Base-by-base conservation (phyloP, 2,797 vertebrate species). In the Potorous gilbertii region DNA sequence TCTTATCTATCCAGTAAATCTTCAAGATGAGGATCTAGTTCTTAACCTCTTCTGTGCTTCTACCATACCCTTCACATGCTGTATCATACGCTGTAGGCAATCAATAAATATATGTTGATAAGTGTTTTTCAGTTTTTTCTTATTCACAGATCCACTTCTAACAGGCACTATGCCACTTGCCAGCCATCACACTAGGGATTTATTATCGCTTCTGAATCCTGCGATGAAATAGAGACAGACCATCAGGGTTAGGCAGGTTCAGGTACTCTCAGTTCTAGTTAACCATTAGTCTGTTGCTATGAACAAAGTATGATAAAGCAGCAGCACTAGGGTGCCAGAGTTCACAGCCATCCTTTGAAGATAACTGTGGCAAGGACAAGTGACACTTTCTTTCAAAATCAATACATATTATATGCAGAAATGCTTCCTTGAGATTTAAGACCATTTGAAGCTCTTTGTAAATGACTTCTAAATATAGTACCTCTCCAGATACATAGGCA, bases 1-100 rank as follows among this genome's bases (percentile, higher is more conserved):
- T 66, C 59, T 89, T 93, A 93, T 91, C 92, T 95, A n/a, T 34
- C 93, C 31, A 87, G n/a, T 93, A 12, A 90, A 93, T 93, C 40
- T 81, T 40, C 10, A 21, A 81, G 40, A 27, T 46, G n/a, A 74
- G 34, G n/a, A 74, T 46, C 74, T 81, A 0, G 40, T 81, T 81
- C 90, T 95, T 74, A 94, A 27, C 10, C 5, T 95, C 87, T 54
- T 92, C 54, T 81, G 29, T 56, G 10, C 62, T 89, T 54, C 93
- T 9, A 92, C 93, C 95, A 74, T 2, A 54, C 8, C 40, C 93
- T 93, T 92, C 34, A 29, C 29, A 24, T 90, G 93, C 81, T 66
- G 24, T 52, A 16, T 89, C 31, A 91, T 34, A 24, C 54, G 3
- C 91, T 87, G 74, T 56, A 93, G 91, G 9, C 29, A 87, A 46